Evolutionary conservation across 92 coral and sea anemone species (phyloP).

Genomic region (Phymanthus crucifer): DNA sequence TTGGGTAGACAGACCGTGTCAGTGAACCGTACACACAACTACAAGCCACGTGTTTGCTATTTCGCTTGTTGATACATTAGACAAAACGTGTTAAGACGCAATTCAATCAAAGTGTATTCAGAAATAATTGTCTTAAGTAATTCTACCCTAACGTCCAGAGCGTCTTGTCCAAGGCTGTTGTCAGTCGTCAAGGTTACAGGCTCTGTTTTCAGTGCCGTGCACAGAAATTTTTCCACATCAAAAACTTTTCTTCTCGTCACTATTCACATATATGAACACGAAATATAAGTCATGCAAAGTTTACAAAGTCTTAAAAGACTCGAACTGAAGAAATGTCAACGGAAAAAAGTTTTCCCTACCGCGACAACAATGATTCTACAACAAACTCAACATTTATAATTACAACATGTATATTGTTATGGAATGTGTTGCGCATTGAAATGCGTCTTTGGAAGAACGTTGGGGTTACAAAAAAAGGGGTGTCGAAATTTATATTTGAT

Average conservation of each 20-base stretch:
- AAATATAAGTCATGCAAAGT: too few relatives aligned
- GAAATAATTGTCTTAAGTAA: not conserved
- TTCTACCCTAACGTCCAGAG: not conserved
- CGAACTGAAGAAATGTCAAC: not conserved
- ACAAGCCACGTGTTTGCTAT: slow-evolving; percentile 18
- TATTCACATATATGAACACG: not conserved
- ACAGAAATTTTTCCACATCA: too few relatives aligned
- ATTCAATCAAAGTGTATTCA: slow-evolving; percentile 26
- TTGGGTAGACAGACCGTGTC: slow-evolving; percentile 16
- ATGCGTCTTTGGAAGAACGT: not conserved
- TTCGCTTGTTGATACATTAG: slow-evolving; percentile 15
- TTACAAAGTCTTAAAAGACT: not conserved
- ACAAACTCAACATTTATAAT: too few relatives aligned
- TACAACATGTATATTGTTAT: not conserved
- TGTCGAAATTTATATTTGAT: not conserved
- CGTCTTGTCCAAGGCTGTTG: not conserved
- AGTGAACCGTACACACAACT: slow-evolving; percentile 11
- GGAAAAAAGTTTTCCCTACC: too few relatives aligned
- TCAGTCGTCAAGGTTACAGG: slow-evolving; percentile 6
- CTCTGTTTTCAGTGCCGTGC: not conserved
- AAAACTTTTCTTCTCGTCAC: not conserved
- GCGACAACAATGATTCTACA: too few relatives aligned
- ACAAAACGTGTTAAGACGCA: slow-evolving; percentile 39
- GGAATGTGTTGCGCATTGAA: not conserved
- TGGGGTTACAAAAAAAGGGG: not conserved